These are phyloP conservation scores for Nansenia antarctica DNA, from an alignment of 2,113 vertebrate species.

Conservation along the genomic window DNA sequence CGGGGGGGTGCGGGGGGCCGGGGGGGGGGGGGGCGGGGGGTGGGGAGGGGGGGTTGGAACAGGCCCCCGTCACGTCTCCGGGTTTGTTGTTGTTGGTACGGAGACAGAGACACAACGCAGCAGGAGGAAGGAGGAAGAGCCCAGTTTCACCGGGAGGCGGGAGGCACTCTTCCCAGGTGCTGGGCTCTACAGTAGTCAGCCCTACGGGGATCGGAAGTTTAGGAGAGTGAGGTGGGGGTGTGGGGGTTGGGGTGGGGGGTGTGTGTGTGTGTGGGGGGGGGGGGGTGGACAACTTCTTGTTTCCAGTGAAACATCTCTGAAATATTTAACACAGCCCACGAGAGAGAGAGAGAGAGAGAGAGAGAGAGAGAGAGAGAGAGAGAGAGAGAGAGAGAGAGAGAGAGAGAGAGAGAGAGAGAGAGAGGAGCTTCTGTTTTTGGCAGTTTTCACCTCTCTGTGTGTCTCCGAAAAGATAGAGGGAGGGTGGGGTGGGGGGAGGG, in stretches of 20 bases:
- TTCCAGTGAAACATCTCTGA: too few relatives aligned
- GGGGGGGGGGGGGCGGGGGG: too few relatives aligned
- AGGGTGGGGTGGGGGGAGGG: background rate
- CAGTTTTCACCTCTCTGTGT: too few relatives aligned
- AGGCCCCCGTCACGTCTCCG: too few relatives aligned
- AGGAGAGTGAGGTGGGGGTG: background rate
- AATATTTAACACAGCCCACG: too few relatives aligned
- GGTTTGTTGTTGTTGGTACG: slow-evolving; percentile 7
- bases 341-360: background rate
- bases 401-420: background rate
- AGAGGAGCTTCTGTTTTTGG: too few relatives aligned
- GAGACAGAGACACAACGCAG: slow-evolving; percentile 5
- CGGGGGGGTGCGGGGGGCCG: too few relatives aligned
- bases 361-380: background rate
- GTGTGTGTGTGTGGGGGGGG: background rate
- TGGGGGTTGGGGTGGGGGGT: background rate
- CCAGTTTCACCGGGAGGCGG: slow-evolving; percentile 12
- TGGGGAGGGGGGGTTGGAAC: too few relatives aligned
- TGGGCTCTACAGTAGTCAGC: too few relatives aligned
- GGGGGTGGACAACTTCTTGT: background rate
- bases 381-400: background rate
- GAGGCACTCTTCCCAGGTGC: too few relatives aligned
- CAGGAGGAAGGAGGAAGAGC: background rate
- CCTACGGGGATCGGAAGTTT: slow-evolving; percentile 17
- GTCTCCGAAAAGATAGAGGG: background rate